Base-by-base conservation (phyloP, 2,113 vertebrate species). In the Heterotilapia buettikoferi region DNA sequence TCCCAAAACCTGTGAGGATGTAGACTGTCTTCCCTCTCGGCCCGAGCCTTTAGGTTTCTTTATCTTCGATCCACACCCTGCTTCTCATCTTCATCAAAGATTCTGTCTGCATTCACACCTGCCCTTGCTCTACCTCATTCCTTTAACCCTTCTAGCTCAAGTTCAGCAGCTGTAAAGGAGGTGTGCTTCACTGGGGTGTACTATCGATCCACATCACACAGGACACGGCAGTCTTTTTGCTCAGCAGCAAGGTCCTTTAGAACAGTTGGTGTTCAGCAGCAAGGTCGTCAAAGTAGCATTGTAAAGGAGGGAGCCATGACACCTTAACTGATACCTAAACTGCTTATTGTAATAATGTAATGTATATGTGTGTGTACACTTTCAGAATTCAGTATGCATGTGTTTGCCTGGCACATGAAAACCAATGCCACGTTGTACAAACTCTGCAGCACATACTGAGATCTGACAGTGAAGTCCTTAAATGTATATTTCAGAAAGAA, bases 101-200 rank as follows among this genome's bases (percentile, higher is more conserved):
- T 95, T 96, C 94, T 40, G 76, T 10, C 52, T 59, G 90, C 88
- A 73, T 93, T 82, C 13, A 13, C 38, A 11, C 31, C 33, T 91
- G 93, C 86, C 90, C 92, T 93, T 80, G 83, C 86, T 71, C 87
- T 91, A 87, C 83, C 87, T 91, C 66, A 47, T 89, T 93, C 89
- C 88, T 95, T 95, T 96, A 96, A 96, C 95, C 95, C 91, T 91
- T 94, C 87, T 89, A 85, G 93, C 91, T 91, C 85, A 76, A 93
- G 94, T 95, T 96, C 96, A 95, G 82, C 45, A 83, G 87, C 90
- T 96, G 80, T 91, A 92, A 94, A 94, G 83, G 93, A 91, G 84
- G 81, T 45, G 14, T 40, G 68, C 91, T 93, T 93, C 90, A 85
- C 21, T 54, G 6, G 80, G 84, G 91, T 76, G 66, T 9, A n/a